Conservation (phyloP, 2,888 invertebrate species). For the Chesias legatella region DNA sequence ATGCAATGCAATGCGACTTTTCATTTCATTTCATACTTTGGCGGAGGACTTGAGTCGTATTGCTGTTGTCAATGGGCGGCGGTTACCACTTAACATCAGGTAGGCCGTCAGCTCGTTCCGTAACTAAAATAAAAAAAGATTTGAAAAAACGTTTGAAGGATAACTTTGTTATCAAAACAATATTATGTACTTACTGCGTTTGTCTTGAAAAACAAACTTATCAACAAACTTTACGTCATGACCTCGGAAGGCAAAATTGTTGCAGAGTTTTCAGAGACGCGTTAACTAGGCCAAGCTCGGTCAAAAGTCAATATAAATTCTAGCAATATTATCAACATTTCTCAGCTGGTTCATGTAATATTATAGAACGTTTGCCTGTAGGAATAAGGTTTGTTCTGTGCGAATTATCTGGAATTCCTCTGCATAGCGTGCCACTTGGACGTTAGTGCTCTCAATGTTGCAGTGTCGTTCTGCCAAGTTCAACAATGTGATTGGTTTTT, state of each 20-base stretch:
- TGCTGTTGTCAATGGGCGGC: too few relatives aligned
- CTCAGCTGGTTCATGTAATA: background rate
- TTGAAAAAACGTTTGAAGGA: too few relatives aligned
- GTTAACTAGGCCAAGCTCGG: constrained; percentile 12
- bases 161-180: too few relatives aligned
- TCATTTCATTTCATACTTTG: too few relatives aligned
- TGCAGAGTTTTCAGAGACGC: constrained; percentile 2
- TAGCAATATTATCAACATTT: constrained; percentile 10
- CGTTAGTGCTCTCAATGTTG: constrained; percentile 26
- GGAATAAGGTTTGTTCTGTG: constrained; percentile 3
- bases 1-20: too few relatives aligned
- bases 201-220: too few relatives aligned
- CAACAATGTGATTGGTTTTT: constrained; percentile 24
- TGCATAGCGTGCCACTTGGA: constrained; percentile 18
- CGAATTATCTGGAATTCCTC: background rate
- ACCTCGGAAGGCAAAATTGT: background rate
- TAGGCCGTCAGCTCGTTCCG: too few relatives aligned
- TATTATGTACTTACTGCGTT: too few relatives aligned
- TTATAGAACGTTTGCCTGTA: constrained; percentile 1
- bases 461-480: constrained; percentile 27
- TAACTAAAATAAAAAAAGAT: too few relatives aligned
- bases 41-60: too few relatives aligned
- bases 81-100: too few relatives aligned
- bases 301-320: constrained; percentile 13
- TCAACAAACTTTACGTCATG: too few relatives aligned